A percentile compares a stretch with the other conserved stretches of the same genome.
Evolutionary conservation across 2,888 invertebrate genomes (phyloP).

Genomic region (Petrolisthes cinctipes): DNA sequence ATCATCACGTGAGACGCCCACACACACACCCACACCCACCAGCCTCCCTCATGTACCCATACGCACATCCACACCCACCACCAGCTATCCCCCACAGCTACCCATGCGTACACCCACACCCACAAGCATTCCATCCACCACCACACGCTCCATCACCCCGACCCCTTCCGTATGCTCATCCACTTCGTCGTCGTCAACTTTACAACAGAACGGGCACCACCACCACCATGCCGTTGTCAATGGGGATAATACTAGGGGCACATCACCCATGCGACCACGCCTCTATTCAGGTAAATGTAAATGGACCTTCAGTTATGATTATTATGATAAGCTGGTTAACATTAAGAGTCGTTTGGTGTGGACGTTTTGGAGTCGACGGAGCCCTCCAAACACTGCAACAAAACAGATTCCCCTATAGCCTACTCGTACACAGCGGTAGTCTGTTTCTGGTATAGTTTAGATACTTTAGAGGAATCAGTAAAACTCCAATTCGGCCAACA

Average conservation of each 20-base stretch:
- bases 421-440: too few species aligned
- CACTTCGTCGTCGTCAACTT: background rate
- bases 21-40: background rate
- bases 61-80: constrained; percentile 67
- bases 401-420: too few species aligned
- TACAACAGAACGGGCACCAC: background rate
- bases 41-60: constrained; percentile 69
- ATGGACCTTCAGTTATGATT: too few species aligned
- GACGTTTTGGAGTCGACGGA: too few species aligned
- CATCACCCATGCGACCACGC: too few species aligned
- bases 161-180: constrained; percentile 2
- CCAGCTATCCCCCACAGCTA: background rate
- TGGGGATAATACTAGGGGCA: background rate
- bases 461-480: too few species aligned
- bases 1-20: background rate
- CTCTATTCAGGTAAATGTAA: too few species aligned
- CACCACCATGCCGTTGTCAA: background rate
- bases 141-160: constrained; percentile 10
- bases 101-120: background rate
- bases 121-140: constrained; percentile 6
- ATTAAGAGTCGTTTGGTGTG: too few species aligned
- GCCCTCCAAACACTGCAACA: too few species aligned
- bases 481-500: too few species aligned
- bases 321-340: too few species aligned
- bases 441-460: too few species aligned